Evolutionary conservation across 1,140 invertebrate species (phyloP).

Genomic region (Bombus superbus): DNA sequence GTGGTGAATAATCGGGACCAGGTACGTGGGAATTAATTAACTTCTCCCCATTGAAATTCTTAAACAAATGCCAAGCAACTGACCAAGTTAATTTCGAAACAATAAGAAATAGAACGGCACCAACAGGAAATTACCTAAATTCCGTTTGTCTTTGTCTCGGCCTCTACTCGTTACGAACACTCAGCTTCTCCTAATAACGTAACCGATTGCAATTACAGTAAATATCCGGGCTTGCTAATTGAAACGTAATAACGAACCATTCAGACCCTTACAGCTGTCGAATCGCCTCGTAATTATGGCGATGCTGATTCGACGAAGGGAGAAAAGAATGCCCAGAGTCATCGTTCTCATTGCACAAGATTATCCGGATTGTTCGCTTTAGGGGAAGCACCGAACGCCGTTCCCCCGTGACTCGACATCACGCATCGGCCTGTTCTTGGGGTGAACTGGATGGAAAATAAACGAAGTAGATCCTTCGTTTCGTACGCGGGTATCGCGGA

Average conservation of each 20-base stretch:
- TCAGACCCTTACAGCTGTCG: constrained; percentile 3
- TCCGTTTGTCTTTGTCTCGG: constrained; percentile 10
- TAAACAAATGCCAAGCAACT: constrained; percentile 3
- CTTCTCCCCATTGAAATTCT: not conserved
- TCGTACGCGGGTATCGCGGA: not conserved
- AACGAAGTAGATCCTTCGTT: not conserved
- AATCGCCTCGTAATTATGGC: constrained; percentile 36
- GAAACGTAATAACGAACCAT: constrained; percentile 67
- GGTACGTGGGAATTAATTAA: not conserved
- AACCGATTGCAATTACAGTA: constrained; percentile 46
- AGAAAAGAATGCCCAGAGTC: constrained; percentile 41
- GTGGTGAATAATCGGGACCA: not conserved
- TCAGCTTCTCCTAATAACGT: constrained; percentile 26
- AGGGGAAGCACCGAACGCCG: not conserved
- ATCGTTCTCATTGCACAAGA: constrained; percentile 36
- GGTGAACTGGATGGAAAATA: constrained; percentile 20
- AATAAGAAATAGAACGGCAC: not conserved
- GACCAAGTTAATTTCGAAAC: not conserved
- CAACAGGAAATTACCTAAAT: not conserved
- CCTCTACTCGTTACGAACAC: not conserved
- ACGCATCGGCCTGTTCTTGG: not conserved
- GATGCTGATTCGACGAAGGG: constrained; percentile 37
- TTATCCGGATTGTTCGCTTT: constrained; percentile 56
- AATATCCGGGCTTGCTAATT: constrained; percentile 51
- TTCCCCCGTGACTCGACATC: not conserved